Conservation (phyloP, 1,140 invertebrate genomes). For the Rhopalosiphum maidis region DNA sequence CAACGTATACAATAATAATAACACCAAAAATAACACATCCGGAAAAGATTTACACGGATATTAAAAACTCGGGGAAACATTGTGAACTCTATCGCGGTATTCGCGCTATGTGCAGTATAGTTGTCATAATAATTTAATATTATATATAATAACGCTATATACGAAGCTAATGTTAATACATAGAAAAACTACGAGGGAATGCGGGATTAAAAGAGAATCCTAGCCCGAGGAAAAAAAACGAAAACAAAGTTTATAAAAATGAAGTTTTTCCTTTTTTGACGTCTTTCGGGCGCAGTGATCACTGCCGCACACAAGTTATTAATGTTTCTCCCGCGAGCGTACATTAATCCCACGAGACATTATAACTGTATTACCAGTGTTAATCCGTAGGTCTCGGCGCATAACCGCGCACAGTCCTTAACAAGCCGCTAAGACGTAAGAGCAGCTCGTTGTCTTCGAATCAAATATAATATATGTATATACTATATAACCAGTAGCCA, state of each 20-base stretch:
- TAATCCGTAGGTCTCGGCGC: neutral
- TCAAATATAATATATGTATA: neutral
- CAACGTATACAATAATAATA: neutral
- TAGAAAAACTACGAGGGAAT: neutral
- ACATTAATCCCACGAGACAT: constrained; percentile 17
- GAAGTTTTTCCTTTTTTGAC: neutral
- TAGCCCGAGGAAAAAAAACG: neutral
- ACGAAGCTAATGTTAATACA: neutral
- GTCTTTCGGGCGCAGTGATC: neutral
- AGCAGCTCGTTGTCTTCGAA: too few relatives aligned
- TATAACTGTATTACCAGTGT: neutral
- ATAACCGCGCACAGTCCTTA: neutral
- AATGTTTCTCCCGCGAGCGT: neutral
- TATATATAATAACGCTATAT: neutral
- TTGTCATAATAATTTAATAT: neutral
- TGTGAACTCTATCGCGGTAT: neutral
- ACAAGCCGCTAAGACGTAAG: neutral
- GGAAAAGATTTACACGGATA: neutral
- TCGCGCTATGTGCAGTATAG: too few relatives aligned
- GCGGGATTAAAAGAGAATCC: neutral
- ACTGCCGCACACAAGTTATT: neutral
- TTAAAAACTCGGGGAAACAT: neutral
- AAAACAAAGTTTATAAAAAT: neutral
- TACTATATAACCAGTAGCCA: too few relatives aligned
- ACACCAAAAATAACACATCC: neutral